Percentiles rank a stretch among this genome's conserved stretches.
Conservation (phyloP, 1,140 invertebrate species). For the Habropoda laboriosa region DNA sequence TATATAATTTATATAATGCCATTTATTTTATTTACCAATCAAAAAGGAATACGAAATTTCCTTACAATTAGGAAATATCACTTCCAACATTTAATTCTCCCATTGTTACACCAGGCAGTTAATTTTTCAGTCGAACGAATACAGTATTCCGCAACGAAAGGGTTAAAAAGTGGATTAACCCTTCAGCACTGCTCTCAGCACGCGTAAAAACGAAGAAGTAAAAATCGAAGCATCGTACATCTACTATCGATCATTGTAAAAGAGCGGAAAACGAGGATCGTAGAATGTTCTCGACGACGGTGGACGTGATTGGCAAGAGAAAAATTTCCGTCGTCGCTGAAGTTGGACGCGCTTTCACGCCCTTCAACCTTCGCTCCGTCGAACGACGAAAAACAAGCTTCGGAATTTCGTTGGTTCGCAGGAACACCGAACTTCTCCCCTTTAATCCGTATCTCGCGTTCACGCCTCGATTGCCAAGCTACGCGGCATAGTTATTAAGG, state of each 20-base stretch:
- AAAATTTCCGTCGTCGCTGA: slow-evolving; percentile 50
- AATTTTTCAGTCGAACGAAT: too few relatives aligned
- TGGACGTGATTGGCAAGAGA: background rate
- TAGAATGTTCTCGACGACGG: background rate
- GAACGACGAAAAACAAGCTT: slow-evolving; percentile 55
- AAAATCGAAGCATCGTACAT: background rate
- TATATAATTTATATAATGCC: too few relatives aligned
- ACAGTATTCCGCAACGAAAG: too few relatives aligned
- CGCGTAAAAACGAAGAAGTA: too few relatives aligned
- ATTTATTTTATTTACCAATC: too few relatives aligned
- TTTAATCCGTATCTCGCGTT: slow-evolving; percentile 74
- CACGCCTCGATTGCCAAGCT: slow-evolving; percentile 68
- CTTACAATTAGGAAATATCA: too few relatives aligned
- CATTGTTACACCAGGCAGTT: too few relatives aligned
- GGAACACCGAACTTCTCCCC: slow-evolving; percentile 61
- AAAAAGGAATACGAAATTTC: too few relatives aligned
- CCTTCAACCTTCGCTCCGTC: background rate
- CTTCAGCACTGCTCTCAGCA: too few relatives aligned
- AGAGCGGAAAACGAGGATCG: background rate
- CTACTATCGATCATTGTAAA: background rate
- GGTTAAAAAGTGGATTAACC: too few relatives aligned
- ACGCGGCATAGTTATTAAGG: slow-evolving; percentile 72
- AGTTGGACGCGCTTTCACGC: slow-evolving; percentile 34
- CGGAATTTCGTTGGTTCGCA: slow-evolving; percentile 49
- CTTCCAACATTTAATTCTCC: too few relatives aligned